Evolutionary conservation across 2,113 vertebrate species (phyloP), one percentile per base, ranked within the genome.

Genomic region (Dascyllus trimaculatus): DNA sequence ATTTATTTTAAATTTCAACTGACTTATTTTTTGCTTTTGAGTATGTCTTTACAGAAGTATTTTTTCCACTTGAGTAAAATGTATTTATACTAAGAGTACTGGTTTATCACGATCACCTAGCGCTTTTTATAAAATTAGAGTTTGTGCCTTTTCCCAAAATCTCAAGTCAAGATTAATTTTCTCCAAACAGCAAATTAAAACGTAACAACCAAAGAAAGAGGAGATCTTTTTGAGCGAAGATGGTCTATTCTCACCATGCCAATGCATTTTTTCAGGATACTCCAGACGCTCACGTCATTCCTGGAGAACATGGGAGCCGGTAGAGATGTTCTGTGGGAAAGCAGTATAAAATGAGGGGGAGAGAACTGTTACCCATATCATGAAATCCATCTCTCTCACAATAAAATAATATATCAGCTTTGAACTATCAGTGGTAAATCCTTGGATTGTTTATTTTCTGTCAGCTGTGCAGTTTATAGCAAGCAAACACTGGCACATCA

Each of bases 221-320:
- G 26, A 29, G 26, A 64, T 69, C 13, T 10, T 54, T 18, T 17
- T 35, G 32, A 35, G 1, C 6, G 32, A 9, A 35, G 13, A 22
- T 4, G 13, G 6, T 48, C 7, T 8, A 3, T 17, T 57, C 95
- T 93, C 92, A 99, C 98, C 98, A 99, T 99, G 92, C 98, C 98
- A 62, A 99, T 99, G 90, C 98, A 99, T 90, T 99, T 99, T 88
- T 97, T 96, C 78, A 99, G 95, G 93, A 99, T 97, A 86, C 97
- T 98, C 98, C 98, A 99, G 90, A 99, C 96, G 91, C 97, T 99
- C 91, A 98, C 96, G 49, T 99, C 97, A 74, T 99, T 98, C 93
- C 97, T 96, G 86, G 98, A 98, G 93, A 98, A 98, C 98, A 99
- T 99, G 0, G 98, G 97, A 70, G 96, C 95, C 4, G 98, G 98